Base-by-base conservation (phyloP, 2,797 vertebrate species). In the Dryobates pubescens region DNA sequence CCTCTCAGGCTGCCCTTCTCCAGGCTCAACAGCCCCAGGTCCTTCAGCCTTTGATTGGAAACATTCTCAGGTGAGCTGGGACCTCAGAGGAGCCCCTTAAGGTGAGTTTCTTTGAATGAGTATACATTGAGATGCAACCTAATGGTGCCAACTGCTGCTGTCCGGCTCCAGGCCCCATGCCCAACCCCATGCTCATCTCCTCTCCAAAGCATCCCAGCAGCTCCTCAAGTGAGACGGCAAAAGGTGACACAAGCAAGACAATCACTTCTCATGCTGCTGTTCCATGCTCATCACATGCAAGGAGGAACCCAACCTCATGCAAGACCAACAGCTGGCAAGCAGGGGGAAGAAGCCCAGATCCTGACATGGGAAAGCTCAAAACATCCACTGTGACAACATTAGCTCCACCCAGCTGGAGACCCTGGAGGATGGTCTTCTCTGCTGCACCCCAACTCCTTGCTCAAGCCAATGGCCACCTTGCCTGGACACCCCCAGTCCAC, bases 331-430 rank as follows among this genome's bases (percentile, higher is more conserved):
- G 57, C 4, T 8, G 10, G 80, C 76, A 90, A 36, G 77, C 64
- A 63, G 47, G 16, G 88, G 16, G 51, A 38, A 22, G 26, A 34
- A 7, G 30, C 26, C 49, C 9, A 1, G 3, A 29, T 32, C 70
- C 74, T 84, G 5, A 16, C 16, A 45, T 0, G 18, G 76, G 84
- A 88, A 81, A 94, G 92, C 88, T 81, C 94, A 27, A 82, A 89
- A 91, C 86, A 89, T 91, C 90, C 94, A 91, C 90, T 6, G 90
- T 75, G 91, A 89, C 92, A 79, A 43, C 17, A 43, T 83, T 56
- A 26, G 23, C 75, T 57, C 91, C 43, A 4, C 12, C 65, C 20
- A 24, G 58, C 27, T 13, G 6, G 34, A 74, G 36, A 32, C 51
- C 43, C 26, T 17, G 71, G 32, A 34, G 64, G 30, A 14, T 41